Evolutionary conservation across 2,797 vertebrate species (phyloP).

Genomic region (Jordanella pulchra): DNA sequence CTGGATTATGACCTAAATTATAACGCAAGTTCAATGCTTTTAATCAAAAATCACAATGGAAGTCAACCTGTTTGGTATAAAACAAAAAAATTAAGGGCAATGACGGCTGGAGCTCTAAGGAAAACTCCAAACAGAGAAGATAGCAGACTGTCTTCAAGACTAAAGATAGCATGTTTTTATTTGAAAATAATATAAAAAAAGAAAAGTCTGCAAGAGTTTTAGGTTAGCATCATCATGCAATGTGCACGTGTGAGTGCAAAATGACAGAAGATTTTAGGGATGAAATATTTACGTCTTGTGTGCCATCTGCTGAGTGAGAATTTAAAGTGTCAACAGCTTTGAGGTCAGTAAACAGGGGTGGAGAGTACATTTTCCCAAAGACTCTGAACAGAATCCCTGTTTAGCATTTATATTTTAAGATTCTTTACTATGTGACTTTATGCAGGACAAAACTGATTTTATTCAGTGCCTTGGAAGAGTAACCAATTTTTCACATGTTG

Average conservation of each 20-base stretch:
- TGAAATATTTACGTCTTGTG: slow-evolving; percentile 70
- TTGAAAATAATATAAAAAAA: slow-evolving; percentile 23
- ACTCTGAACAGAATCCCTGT: slow-evolving; percentile 2
- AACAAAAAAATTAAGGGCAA: not conserved
- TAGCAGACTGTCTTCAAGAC: slow-evolving; percentile 34
- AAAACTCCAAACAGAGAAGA: slow-evolving; percentile 31
- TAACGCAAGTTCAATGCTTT: slow-evolving; percentile 22
- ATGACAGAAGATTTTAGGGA: slow-evolving; percentile 56
- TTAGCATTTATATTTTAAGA: slow-evolving; percentile 15
- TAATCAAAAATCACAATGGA: slow-evolving; percentile 34
- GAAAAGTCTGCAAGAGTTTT: slow-evolving; percentile 38
- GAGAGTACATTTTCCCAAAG: slow-evolving; percentile 31
- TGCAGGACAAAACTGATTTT: not conserved
- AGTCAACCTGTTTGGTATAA: slow-evolving; percentile 7
- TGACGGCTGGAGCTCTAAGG: not conserved
- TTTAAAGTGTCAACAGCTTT: slow-evolving; percentile 41
- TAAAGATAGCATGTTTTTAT: slow-evolving; percentile 27
- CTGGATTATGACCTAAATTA: slow-evolving; percentile 47
- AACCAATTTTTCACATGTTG: not conserved
- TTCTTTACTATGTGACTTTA: not conserved
- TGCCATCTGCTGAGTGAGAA: slow-evolving; percentile 46
- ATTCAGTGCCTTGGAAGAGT: not conserved
- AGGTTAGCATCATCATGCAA: slow-evolving; percentile 54
- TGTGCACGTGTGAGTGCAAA: slow-evolving; percentile 53
- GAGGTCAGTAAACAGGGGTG: slow-evolving; percentile 11